Evolutionary conservation across 64 coral and sea anemone species (phyloP).

Genomic region (Actinia equina): DNA sequence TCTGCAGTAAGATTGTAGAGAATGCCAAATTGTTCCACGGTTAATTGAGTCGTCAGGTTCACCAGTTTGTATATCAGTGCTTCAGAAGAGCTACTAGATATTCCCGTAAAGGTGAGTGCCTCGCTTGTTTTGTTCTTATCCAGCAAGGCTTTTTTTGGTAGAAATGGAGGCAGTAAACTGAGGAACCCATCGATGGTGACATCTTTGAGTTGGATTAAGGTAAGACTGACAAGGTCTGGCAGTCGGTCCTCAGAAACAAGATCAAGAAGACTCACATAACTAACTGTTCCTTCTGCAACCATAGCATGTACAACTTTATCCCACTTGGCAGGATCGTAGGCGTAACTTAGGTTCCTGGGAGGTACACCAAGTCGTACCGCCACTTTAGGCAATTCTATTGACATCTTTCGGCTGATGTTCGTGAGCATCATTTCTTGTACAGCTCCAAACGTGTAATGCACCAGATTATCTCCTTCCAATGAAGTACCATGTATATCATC

Average conservation of each 20-base stretch:
- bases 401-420: conserved; percentile 43
- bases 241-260: neutral
- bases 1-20: conserved; percentile 56
- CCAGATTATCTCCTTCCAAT: neutral
- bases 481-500: neutral
- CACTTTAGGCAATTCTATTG: conserved; percentile 33
- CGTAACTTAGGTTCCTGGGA: conserved; percentile 19
- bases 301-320: conserved; percentile 26
- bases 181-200: neutral
- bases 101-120: conserved; percentile 20
- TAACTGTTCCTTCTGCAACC: conserved; percentile 16
- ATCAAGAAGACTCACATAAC: neutral
- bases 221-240: neutral
- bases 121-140: conserved; percentile 49
- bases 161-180: neutral
- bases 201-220: conserved; percentile 8
- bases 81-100: neutral
- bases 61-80: conserved; percentile 1
- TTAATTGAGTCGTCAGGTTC: conserved; percentile 25
- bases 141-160: conserved; percentile 43
- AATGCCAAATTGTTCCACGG: conserved; percentile 48
- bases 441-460: neutral
- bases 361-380: conserved; percentile 32
- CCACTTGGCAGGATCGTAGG: conserved; percentile 63
- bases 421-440: conserved; percentile 26